Conservation (phyloP, 2,113 vertebrate species). For the Hirundichthys speculiger region DNA sequence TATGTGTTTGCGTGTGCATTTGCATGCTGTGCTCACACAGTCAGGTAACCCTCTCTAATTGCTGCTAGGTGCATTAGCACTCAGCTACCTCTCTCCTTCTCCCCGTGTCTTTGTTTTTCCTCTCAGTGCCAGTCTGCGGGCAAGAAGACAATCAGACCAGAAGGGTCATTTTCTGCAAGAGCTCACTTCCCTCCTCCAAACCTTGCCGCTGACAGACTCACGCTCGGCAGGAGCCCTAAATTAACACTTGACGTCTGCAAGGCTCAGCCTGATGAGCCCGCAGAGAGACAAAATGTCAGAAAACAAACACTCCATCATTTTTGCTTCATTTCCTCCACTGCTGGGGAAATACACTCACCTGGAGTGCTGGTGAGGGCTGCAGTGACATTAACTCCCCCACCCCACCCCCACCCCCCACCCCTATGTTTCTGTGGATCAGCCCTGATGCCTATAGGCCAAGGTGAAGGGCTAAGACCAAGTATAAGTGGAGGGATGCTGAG, state of each 20-base stretch:
- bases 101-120: constrained; percentile 77
- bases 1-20: constrained; percentile 60
- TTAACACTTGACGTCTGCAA: constrained; percentile 87
- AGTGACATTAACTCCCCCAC: constrained; percentile 77
- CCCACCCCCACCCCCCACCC: constrained; percentile 64
- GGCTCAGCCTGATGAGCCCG: constrained; percentile 84
- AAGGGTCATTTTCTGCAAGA: constrained; percentile 92
- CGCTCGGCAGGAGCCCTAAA: constrained; percentile 88
- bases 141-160: constrained; percentile 87
- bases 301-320: constrained; percentile 92
- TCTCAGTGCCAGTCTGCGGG: constrained; percentile 80
- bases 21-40: constrained; percentile 65
- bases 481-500: constrained; percentile 39
- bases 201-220: constrained; percentile 82
- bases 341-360: constrained; percentile 86
- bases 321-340: constrained; percentile 86
- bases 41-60: constrained; percentile 81
- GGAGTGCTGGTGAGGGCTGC: constrained; percentile 80
- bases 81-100: constrained; percentile 65
- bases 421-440: constrained; percentile 77
- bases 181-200: constrained; percentile 87
- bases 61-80: constrained; percentile 81
- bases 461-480: constrained; percentile 72
- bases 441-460: constrained; percentile 71
- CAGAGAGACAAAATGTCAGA: constrained; percentile 82